Conservation (phyloP, 2,113 vertebrate genomes). For the Riparia riparia region DNA sequence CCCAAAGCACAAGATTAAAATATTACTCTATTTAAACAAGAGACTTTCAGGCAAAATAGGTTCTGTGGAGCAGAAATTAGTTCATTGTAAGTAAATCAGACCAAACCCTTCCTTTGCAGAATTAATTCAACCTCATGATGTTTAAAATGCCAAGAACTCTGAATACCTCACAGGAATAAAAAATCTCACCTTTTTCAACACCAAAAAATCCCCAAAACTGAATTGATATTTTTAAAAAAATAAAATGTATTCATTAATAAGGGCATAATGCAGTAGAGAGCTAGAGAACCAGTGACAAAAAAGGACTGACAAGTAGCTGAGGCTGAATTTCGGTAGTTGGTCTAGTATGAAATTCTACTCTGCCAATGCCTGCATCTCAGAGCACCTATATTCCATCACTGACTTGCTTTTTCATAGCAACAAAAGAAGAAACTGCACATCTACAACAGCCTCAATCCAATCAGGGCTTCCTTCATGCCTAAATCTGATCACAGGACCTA, state of each 20-base stretch:
- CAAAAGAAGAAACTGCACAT: neutral
- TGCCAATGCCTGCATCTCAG: neutral
- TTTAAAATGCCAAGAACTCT: conserved; percentile 29
- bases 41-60: conserved; percentile 36
- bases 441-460: neutral
- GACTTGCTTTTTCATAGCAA: neutral
- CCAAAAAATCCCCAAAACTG: neutral
- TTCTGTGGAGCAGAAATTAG: conserved; percentile 33
- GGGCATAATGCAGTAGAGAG: neutral
- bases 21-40: conserved; percentile 49
- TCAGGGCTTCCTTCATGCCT: neutral
- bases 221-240: neutral
- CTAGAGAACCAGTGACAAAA: neutral
- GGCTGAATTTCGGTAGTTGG: neutral
- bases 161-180: neutral
- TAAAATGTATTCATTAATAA: neutral
- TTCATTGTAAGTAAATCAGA: conserved; percentile 29
- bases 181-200: neutral
- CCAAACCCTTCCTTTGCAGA: conserved; percentile 1
- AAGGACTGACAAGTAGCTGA: neutral
- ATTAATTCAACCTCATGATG: neutral
- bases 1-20: conserved; percentile 64
- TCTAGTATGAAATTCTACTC: neutral
- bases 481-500: neutral
- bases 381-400: neutral